Conservation (phyloP, 2,888 invertebrate species). For the Mythimna loreyi region DNA sequence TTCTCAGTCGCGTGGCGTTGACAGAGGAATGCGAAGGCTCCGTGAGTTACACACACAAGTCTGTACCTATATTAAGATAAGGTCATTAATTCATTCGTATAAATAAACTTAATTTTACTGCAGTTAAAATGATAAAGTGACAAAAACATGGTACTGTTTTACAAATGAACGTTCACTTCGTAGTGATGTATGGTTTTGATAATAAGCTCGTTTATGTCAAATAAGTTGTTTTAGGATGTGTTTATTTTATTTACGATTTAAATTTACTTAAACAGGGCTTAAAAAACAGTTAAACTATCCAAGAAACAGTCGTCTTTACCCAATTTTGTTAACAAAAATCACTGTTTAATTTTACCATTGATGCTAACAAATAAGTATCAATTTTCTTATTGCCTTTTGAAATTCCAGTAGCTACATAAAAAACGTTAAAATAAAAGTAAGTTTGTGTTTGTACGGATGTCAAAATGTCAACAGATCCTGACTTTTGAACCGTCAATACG, state of each 20-base stretch:
- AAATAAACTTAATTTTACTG: constrained; percentile 52
- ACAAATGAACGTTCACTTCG: constrained; percentile 32
- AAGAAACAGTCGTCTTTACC: background rate
- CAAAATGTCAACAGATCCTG: constrained; percentile 86
- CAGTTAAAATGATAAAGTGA: constrained; percentile 52
- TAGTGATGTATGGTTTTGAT: constrained; percentile 36
- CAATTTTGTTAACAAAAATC: background rate
- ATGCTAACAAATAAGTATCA: constrained; percentile 36
- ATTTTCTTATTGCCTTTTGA: constrained; percentile 39
- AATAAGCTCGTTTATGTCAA: constrained; percentile 44
- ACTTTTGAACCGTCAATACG: constrained; percentile 80
- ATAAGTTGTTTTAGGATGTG: constrained; percentile 36
- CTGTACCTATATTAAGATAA: constrained; percentile 57
- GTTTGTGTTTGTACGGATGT: constrained; percentile 83
- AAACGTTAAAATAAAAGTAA: constrained; percentile 75
- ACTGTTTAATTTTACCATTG: background rate
- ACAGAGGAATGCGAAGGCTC: constrained; percentile 71
- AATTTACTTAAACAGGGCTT: constrained; percentile 7
- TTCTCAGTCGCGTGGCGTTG: constrained; percentile 83
- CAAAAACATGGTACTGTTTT: constrained; percentile 42
- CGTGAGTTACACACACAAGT: constrained; percentile 59
- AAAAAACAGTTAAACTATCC: constrained; percentile 1
- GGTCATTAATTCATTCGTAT: constrained; percentile 53
- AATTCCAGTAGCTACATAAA: constrained; percentile 78
- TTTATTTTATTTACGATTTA: constrained; percentile 52